phyloP scores from a whole-genome alignment of 2,888 invertebrate species.

The Patella caerulea region DNA sequence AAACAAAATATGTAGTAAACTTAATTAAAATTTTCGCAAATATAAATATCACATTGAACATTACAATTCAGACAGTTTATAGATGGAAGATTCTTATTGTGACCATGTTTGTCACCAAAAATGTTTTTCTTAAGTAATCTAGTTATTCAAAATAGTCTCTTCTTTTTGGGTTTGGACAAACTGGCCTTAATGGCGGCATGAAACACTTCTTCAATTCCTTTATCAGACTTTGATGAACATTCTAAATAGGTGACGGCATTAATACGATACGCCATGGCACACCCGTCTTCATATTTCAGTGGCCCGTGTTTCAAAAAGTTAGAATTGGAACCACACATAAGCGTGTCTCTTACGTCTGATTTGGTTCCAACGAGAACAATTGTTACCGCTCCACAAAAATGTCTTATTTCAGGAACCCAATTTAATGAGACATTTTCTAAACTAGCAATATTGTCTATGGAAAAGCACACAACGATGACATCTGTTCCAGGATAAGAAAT shows the following conservation, averaged over 20 bases:
- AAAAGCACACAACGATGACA: constrained; percentile 98
- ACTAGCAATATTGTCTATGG: constrained; percentile 98
- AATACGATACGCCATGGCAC: constrained; percentile 97
- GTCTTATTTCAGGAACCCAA: constrained; percentile 91
- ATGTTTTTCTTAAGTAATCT: not conserved
- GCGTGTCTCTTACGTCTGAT: constrained; percentile 90
- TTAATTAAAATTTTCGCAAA: too few species aligned
- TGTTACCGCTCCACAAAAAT: constrained; percentile 98
- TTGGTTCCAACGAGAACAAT: constrained; percentile 98
- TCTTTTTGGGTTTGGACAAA: constrained; percentile 82
- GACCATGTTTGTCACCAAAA: too few species aligned
- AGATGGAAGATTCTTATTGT: too few species aligned
- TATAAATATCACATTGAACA: too few species aligned
- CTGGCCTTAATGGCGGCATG: constrained; percentile 98
- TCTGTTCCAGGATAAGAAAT: constrained; percentile 96
- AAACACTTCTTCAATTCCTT: constrained; percentile 97
- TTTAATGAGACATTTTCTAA: constrained; percentile 98
- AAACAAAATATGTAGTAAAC: too few species aligned
- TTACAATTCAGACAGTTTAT: too few species aligned
- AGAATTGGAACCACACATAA: constrained; percentile 82
- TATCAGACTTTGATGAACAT: constrained; percentile 99
- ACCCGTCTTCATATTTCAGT: constrained; percentile 95
- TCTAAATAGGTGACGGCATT: constrained; percentile 98
- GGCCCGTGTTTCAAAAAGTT: constrained; percentile 98
- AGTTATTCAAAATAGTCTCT: constrained; percentile 36